These are phyloP conservation scores for Drosophila willistoni DNA, from an alignment of 1,140 invertebrate genomes.

Conservation along the genomic window DNA sequence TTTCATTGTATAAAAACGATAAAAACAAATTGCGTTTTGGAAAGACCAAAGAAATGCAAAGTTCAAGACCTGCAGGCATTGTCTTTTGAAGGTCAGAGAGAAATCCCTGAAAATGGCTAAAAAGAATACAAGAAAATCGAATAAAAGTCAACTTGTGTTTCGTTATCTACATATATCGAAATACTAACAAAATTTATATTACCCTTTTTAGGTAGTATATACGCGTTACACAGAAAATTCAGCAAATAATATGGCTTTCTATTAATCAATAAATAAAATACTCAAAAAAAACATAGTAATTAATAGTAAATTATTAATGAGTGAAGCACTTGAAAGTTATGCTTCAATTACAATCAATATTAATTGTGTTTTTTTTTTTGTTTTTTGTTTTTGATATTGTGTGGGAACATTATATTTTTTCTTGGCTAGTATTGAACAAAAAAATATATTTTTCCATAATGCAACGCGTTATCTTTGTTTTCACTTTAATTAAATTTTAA, in stretches of 20 bases:
- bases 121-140: too few relatives aligned
- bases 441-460: slow-evolving; percentile 32
- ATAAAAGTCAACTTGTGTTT: too few relatives aligned
- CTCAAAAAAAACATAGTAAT: slow-evolving; percentile 8
- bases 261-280: slow-evolving; percentile 11
- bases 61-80: too few relatives aligned
- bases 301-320: slow-evolving; percentile 11
- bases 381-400: background rate
- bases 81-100: too few relatives aligned
- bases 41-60: too few relatives aligned
- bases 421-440: background rate
- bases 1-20: too few relatives aligned
- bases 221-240: background rate
- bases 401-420: background rate
- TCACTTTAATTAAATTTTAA: slow-evolving; percentile 69
- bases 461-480: slow-evolving; percentile 53
- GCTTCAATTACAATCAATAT: slow-evolving; percentile 13
- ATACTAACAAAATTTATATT: background rate
- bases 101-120: too few relatives aligned
- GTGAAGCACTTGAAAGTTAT: slow-evolving; percentile 9
- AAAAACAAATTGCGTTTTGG: too few relatives aligned
- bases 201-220: background rate
- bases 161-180: background rate
- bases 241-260: background rate
- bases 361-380: slow-evolving; percentile 1